A percentile compares a stretch with the other conserved stretches of the same genome.
Evolutionary conservation across 2,888 invertebrate species (phyloP).

Genomic region (Pristionchus mayeri): DNA sequence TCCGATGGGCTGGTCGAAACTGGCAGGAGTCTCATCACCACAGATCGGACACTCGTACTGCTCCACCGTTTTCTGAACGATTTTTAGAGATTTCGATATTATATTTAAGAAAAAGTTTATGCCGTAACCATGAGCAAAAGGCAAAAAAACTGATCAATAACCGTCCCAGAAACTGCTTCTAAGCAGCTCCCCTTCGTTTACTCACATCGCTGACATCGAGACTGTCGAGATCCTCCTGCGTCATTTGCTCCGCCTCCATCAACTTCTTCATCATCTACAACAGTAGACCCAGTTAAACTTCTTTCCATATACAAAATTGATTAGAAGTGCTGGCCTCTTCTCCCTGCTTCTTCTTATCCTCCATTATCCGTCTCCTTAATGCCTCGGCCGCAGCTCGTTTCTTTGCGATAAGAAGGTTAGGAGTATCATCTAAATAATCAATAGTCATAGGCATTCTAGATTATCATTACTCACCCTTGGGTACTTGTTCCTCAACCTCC

Average conservation of each 20-base stretch:
- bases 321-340: conserved; percentile 3
- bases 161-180: background rate
- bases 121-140: no score
- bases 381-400: conserved; percentile 25
- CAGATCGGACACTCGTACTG: conserved; percentile 72
- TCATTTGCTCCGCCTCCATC: conserved; percentile 65
- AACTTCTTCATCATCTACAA: conserved; percentile 65
- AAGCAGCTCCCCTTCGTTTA: background rate
- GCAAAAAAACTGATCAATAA: background rate
- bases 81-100: no score
- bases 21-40: conserved; percentile 62
- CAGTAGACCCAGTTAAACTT: no score
- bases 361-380: conserved; percentile 24
- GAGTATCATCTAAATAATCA: background rate
- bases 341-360: conserved; percentile 28
- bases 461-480: background rate
- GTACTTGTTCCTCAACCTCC: background rate
- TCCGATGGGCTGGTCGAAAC: conserved; percentile 62
- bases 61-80: conserved; percentile 47
- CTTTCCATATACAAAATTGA: no score
- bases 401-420: conserved; percentile 5
- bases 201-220: conserved; percentile 59
- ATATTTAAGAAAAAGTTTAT: no score
- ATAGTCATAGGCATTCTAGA: background rate
- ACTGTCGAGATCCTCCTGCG: conserved; percentile 61